A percentile compares a stretch with the other conserved stretches of the same genome.
phyloP scores from a whole-genome alignment of 92 coral and sea anemone species.

The Heteractis magnifica region DNA sequence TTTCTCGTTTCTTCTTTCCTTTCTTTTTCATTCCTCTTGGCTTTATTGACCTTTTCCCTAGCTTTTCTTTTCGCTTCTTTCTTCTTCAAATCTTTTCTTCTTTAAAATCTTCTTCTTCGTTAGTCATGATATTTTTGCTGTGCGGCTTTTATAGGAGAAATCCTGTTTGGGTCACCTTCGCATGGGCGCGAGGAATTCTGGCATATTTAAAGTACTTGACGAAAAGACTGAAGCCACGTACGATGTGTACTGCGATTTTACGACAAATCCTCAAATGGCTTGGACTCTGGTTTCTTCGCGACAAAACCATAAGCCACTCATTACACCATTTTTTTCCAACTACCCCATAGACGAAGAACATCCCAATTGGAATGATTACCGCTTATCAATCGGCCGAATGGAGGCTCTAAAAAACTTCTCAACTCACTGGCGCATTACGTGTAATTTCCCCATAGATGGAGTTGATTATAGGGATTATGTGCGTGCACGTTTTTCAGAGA shows the following conservation, averaged over 20 bases:
- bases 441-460: conserved; percentile 8
- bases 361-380: not conserved
- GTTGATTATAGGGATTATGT: conserved; percentile 11
- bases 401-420: not conserved
- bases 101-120: not conserved
- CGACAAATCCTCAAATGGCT: not conserved
- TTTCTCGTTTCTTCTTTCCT: no score
- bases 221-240: not conserved
- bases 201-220: conserved; percentile 31
- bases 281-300: conserved; percentile 7
- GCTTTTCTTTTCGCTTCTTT: not conserved
- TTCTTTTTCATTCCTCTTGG: not conserved
- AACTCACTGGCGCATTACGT: conserved; percentile 5
- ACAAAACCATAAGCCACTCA: not conserved
- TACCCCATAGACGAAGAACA: not conserved
- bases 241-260: not conserved
- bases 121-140: no score
- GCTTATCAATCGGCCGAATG: conserved; percentile 1
- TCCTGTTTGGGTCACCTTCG: conserved; percentile 37
- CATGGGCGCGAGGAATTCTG: conserved; percentile 11
- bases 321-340: not conserved
- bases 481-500: not conserved
- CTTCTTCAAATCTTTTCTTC: not conserved
- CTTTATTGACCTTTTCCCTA: no score
- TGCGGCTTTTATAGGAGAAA: not conserved